Evolutionary conservation across 2,797 vertebrate species (phyloP), one percentile per base, ranked within the genome.

Genomic region (Brotula barbata): DNA sequence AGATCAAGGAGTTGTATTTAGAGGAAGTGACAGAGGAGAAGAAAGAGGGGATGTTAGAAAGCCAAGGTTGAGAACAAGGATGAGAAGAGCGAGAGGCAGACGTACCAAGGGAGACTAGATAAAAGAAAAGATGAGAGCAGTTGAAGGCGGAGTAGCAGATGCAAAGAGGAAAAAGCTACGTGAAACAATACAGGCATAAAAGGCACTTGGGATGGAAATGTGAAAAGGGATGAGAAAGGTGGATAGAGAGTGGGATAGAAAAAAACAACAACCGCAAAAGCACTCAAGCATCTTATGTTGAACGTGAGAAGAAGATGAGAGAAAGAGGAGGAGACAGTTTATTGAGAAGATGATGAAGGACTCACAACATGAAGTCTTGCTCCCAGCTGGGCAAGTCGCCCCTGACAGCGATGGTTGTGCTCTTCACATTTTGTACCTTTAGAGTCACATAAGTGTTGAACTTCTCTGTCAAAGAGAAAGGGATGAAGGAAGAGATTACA

Each of bases 321-420:
- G 36, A 23, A 15, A 4, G 16, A 7, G 46, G 49, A 36, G 39
- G 19, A 60, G 61, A n/a, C 2, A 54, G 28, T 7, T 7, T 6
- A 33, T 8, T 58, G 43, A 43, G 37, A 44, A 62, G 51, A 78
- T 51, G 52, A 68, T 58, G 66, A 71, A 62, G 53, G 65, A 94
- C 96, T 98, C 87, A 99, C 97, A 99, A 98, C 97, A 99, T 99
- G 90, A 99, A 99, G 86, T 99, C 97, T 77, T 99, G 97, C 82
- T 99, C 97, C 97, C 97, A 99, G 88, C 95, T 94, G 56, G 97
- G 97, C 89, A 95, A 85, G 90, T 92, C 94, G 76, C 97, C 96
- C 41, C 96, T 90, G 65, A 99, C 97, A 0, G 96, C 92, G 0
- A 99, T 96, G 40, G 96, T 99, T 12, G 97, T 99, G 86, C 97